Evolutionary conservation across 2,797 vertebrate genomes (phyloP).

Genomic region (Squalus acanthias): DNA sequence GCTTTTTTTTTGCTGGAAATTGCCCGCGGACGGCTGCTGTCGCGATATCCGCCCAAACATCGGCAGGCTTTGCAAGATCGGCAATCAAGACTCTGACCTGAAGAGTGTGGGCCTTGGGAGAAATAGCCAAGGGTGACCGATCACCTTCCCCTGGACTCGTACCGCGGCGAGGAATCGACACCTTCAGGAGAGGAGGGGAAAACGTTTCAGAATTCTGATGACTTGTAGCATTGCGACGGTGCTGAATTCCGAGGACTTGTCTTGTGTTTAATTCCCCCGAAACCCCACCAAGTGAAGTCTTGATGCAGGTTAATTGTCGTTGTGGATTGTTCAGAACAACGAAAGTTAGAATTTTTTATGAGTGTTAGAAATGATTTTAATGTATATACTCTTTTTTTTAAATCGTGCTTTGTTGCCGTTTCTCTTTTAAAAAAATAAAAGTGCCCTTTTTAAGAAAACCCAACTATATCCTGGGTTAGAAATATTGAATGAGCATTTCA

Average conservation of each 20-base stretch:
- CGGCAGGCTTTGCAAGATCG: not conserved
- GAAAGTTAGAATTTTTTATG: not conserved
- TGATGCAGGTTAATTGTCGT: not conserved
- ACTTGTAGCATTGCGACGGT: not conserved
- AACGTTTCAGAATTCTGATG: not conserved
- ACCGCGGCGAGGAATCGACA: not conserved
- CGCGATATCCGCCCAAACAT: not conserved
- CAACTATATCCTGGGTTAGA: not conserved
- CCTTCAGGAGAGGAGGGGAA: not conserved
- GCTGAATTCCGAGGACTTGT: not conserved
- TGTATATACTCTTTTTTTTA: not conserved
- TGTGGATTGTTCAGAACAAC: not conserved
- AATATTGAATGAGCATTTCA: not conserved
- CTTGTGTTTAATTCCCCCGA: not conserved
- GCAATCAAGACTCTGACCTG: not conserved
- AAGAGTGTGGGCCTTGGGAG: not conserved
- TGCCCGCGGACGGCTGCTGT: not conserved
- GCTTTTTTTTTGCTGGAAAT: not conserved
- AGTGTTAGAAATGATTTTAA: not conserved
- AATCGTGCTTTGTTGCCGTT: not conserved
- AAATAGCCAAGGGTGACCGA: not conserved
- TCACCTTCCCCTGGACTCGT: not conserved
- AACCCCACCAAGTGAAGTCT: not conserved
- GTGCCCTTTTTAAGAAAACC: not conserved
- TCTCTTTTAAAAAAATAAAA: not conserved